phyloP scores from a whole-genome alignment of 2,888 invertebrate genomes.

The Sarcophaga caerulescens region DNA sequence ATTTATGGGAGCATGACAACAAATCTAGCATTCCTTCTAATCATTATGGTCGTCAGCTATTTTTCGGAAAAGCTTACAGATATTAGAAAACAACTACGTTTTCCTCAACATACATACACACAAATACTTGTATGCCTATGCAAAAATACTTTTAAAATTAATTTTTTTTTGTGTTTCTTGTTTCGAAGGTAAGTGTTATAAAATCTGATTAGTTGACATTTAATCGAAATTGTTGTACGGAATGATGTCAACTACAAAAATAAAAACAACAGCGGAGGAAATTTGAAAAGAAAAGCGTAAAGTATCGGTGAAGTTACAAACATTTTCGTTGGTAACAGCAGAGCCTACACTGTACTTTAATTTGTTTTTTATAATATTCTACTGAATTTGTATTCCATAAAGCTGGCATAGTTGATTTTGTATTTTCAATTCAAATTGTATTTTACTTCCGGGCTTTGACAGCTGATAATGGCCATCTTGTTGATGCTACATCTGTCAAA shows the following conservation, averaged over 20 bases:
- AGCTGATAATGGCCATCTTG: too few relatives aligned
- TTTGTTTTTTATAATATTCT: background rate
- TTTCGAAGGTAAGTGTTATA: conserved; percentile 22
- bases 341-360: background rate
- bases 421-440: too few relatives aligned
- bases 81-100: background rate
- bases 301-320: background rate
- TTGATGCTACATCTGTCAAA: too few relatives aligned
- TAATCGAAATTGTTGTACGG: conserved; percentile 54
- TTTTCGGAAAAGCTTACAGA: background rate
- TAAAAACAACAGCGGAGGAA: background rate
- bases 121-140: background rate
- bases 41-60: background rate
- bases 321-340: background rate
- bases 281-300: background rate
- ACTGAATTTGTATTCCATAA: too few relatives aligned
- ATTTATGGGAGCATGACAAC: background rate
- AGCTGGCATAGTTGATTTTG: too few relatives aligned
- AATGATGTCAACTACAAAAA: conserved; percentile 31
- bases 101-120: background rate
- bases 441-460: too few relatives aligned
- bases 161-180: background rate
- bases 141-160: background rate
- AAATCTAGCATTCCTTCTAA: background rate
- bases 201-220: conserved; percentile 62